These are phyloP conservation scores for Teleogryllus oceanicus DNA, from an alignment of 2,888 invertebrate species.

Conservation along the genomic window DNA sequence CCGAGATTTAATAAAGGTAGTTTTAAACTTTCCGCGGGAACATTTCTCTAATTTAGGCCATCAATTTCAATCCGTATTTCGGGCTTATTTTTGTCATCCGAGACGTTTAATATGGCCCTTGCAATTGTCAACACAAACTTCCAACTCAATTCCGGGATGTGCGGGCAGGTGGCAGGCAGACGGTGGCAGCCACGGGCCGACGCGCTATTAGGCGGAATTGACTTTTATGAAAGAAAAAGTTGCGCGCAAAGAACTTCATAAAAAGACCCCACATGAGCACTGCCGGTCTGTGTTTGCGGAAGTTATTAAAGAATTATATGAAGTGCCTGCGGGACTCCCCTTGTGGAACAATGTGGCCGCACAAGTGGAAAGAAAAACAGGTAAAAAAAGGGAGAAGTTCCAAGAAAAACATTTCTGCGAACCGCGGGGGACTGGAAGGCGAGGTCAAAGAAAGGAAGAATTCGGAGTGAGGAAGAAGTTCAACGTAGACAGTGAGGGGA, in stretches of 20 bases:
- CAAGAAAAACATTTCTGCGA: too few species aligned
- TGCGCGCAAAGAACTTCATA: background rate
- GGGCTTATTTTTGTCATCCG: background rate
- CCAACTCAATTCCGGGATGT: background rate
- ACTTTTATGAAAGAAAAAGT: background rate
- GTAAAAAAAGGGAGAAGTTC: too few species aligned
- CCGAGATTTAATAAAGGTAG: background rate
- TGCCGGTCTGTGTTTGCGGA: background rate
- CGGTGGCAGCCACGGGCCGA: background rate
- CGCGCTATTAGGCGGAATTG: background rate
- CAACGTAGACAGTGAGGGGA: too few species aligned
- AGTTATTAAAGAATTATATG: conserved; percentile 18
- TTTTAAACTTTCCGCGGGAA: background rate
- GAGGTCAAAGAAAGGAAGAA: background rate
- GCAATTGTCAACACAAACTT: conserved; percentile 9
- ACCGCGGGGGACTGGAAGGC: background rate
- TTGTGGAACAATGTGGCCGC: too few species aligned
- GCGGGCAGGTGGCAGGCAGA: background rate
- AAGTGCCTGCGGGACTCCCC: background rate
- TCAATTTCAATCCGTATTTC: background rate
- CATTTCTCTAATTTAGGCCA: conserved; percentile 5
- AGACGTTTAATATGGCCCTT: background rate
- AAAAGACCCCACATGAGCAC: background rate
- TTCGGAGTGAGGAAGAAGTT: background rate
- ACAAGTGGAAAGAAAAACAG: too few species aligned